A percentile compares a stretch with the other conserved stretches of the same genome.
phyloP scores from a whole-genome alignment of 1,140 invertebrate species.

The Drosophila nebulosa region DNA sequence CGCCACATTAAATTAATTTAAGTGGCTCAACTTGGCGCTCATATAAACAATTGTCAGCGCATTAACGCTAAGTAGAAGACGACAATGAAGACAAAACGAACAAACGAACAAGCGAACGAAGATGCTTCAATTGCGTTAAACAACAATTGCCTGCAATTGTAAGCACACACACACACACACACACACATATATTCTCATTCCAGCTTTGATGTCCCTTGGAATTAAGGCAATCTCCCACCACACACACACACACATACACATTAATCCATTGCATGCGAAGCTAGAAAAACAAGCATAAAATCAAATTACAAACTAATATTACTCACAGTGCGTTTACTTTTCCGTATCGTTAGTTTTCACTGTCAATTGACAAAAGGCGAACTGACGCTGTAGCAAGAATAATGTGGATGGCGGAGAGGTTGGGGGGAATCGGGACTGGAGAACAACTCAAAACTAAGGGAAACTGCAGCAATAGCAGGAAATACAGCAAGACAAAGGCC shows the following conservation, averaged over 20 bases:
- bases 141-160: slow-evolving; percentile 60
- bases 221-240: background rate
- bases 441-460: too few relatives aligned
- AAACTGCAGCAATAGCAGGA: slow-evolving; percentile 60
- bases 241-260: background rate
- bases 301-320: slow-evolving; percentile 80
- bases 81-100: slow-evolving; percentile 31
- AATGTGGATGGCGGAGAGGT: slow-evolving; percentile 5
- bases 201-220: background rate
- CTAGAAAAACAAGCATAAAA: slow-evolving; percentile 60
- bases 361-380: slow-evolving; percentile 68
- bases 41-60: slow-evolving; percentile 65
- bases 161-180: background rate
- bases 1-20: slow-evolving; percentile 58
- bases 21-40: slow-evolving; percentile 54
- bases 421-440: too few relatives aligned
- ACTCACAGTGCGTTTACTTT: slow-evolving; percentile 78
- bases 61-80: slow-evolving; percentile 58
- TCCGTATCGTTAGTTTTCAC: slow-evolving; percentile 78
- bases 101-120: too few relatives aligned
- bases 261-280: background rate
- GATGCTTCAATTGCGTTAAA: background rate
- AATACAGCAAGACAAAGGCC: slow-evolving; percentile 59
- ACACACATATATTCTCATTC: background rate
- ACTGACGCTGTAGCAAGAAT: background rate